These are phyloP conservation scores for Elysia chlorotica DNA, from an alignment of 1,140 invertebrate species.

Conservation along the genomic window DNA sequence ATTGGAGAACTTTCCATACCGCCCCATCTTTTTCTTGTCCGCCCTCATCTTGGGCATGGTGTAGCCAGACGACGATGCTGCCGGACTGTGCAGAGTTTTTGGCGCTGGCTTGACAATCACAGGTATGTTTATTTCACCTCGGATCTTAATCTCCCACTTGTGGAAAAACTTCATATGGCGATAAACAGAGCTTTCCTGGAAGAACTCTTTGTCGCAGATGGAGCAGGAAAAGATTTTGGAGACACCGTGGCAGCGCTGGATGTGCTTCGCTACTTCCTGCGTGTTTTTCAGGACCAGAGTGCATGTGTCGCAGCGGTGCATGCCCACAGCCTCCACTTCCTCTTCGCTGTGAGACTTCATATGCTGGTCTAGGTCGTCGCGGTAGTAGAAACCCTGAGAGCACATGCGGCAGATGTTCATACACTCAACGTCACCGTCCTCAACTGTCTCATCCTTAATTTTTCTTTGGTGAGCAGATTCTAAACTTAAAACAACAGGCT, in stretches of 20 bases:
- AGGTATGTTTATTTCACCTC: constrained; percentile 12
- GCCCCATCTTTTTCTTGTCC: too few species aligned
- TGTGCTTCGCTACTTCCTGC: constrained; percentile 14
- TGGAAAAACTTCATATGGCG: constrained; percentile 19
- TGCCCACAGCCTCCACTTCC: constrained; percentile 6
- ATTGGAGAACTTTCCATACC: too few species aligned
- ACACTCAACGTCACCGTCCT: neutral
- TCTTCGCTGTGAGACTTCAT: constrained; percentile 7
- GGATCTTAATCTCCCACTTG: constrained; percentile 23
- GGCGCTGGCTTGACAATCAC: constrained; percentile 14
- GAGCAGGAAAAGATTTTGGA: constrained; percentile 3
- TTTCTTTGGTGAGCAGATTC: too few species aligned
- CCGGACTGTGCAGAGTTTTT: neutral
- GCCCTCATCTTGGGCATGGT: too few species aligned
- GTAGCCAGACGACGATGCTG: too few species aligned
- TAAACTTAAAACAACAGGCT: neutral
- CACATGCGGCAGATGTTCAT: constrained; percentile 2
- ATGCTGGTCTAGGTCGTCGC: neutral
- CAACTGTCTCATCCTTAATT: neutral
- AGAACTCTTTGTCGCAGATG: constrained; percentile 18
- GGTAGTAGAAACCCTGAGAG: neutral
- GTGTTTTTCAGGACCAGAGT: constrained; percentile 17
- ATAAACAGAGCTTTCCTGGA: constrained; percentile 9
- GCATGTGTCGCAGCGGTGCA: constrained; percentile 12
- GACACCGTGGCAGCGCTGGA: constrained; percentile 16